Percentiles rank a stretch among this genome's conserved stretches.
These are phyloP conservation scores for Mellilla xanthometata DNA, from an alignment of 2,888 invertebrate species.

Conservation along the genomic window DNA sequence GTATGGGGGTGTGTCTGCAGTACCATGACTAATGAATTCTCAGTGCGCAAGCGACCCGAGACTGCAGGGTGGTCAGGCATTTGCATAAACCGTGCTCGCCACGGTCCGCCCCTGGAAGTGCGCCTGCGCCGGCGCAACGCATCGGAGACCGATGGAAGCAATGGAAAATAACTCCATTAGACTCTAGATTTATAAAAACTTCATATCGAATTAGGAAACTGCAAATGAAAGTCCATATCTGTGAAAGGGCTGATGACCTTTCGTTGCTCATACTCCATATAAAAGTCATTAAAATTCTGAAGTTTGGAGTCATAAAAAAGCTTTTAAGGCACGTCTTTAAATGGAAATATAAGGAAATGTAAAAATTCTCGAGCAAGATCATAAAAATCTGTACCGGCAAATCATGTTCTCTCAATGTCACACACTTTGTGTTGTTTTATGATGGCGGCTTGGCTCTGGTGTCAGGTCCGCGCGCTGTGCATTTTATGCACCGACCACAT, in stretches of 20 bases:
- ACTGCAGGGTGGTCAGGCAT: constrained; percentile 64
- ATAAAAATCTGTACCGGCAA: constrained; percentile 43
- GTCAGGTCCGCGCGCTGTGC: constrained; percentile 35
- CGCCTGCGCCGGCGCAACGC: constrained; percentile 32
- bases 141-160: neutral
- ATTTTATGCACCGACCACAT: constrained; percentile 43
- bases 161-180: neutral
- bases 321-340: constrained; percentile 32
- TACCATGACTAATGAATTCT: constrained; percentile 45
- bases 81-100: constrained; percentile 68
- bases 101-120: constrained; percentile 44
- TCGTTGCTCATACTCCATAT: constrained; percentile 19
- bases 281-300: constrained; percentile 24
- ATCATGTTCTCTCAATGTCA: constrained; percentile 53
- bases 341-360: constrained; percentile 33
- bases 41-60: constrained; percentile 22
- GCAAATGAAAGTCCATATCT: constrained; percentile 5
- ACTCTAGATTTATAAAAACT: neutral
- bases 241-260: constrained; percentile 27
- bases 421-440: constrained; percentile 45
- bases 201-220: neutral
- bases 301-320: constrained; percentile 31
- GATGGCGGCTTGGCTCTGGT: constrained; percentile 27
- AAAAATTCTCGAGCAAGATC: constrained; percentile 26
- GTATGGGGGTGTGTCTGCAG: constrained; percentile 34